Percentiles rank a stretch among this genome's conserved stretches.
These are phyloP conservation scores for Etheostoma perlongum DNA, from an alignment of 2,797 vertebrate genomes.

Conservation along the genomic window DNA sequence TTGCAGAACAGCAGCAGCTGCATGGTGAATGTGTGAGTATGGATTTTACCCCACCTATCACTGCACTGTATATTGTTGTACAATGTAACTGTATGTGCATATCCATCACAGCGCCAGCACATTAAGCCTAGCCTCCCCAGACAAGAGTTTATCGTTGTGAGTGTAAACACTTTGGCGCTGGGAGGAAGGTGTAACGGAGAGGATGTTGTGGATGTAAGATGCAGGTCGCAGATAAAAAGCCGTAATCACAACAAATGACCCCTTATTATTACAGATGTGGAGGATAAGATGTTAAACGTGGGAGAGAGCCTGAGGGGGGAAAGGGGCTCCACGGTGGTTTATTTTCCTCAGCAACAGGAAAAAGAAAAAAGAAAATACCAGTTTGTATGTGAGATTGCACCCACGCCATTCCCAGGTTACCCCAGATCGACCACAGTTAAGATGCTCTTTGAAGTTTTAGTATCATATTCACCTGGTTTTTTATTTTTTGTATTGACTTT, in stretches of 20 bases:
- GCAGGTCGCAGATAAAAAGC: constrained; percentile 89
- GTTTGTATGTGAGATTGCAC: constrained; percentile 69
- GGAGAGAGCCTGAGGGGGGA: constrained; percentile 85
- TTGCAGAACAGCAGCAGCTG: not conserved
- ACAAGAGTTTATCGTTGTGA: constrained; percentile 41
- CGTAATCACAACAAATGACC: constrained; percentile 89
- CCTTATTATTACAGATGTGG: constrained; percentile 94
- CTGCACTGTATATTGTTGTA: constrained; percentile 52
- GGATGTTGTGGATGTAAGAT: constrained; percentile 87
- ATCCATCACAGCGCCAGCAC: constrained; percentile 33
- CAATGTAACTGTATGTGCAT: constrained; percentile 31
- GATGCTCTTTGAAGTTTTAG: constrained; percentile 63
- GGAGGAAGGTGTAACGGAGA: constrained; percentile 81
- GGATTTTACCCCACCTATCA: constrained; percentile 19
- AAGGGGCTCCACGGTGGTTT: constrained; percentile 72
- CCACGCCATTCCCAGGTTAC: constrained; percentile 80
- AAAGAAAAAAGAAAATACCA: constrained; percentile 79
- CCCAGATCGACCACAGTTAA: constrained; percentile 47
- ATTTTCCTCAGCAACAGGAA: constrained; percentile 82
- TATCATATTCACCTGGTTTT: not conserved
- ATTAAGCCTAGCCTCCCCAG: constrained; percentile 35
- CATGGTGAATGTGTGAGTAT: constrained; percentile 24
- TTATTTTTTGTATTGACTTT: not conserved
- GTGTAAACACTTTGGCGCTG: constrained; percentile 61
- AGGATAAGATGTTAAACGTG: constrained; percentile 87